phyloP scores from a whole-genome alignment of 2,797 vertebrate genomes.

The Danio albolineatus region DNA sequence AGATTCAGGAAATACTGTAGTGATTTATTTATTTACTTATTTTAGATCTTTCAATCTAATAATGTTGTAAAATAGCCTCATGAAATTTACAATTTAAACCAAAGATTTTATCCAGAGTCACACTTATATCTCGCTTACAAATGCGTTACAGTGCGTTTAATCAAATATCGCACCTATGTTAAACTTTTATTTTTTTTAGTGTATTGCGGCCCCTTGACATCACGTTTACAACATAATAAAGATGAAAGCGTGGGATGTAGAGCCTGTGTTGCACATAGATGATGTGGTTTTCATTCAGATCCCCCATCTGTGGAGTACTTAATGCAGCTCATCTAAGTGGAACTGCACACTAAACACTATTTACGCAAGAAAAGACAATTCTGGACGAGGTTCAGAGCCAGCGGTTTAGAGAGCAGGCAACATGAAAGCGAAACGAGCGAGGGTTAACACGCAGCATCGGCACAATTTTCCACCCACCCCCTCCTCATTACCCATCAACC shows the following conservation, averaged over 20 bases:
- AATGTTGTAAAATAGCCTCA: too few relatives aligned
- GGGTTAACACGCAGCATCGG: slow-evolving; percentile 69
- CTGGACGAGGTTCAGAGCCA: slow-evolving; percentile 46
- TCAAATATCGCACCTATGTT: neutral
- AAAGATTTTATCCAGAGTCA: too few relatives aligned
- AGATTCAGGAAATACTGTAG: too few relatives aligned
- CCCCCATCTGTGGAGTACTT: slow-evolving; percentile 30
- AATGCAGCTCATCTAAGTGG: slow-evolving; percentile 25
- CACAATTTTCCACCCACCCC: slow-evolving; percentile 73
- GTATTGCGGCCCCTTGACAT: neutral
- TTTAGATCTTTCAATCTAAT: too few relatives aligned
- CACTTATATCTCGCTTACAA: neutral
- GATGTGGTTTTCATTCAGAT: slow-evolving; percentile 43
- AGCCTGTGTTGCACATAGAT: slow-evolving; percentile 18
- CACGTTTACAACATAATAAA: neutral
- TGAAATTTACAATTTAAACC: too few relatives aligned
- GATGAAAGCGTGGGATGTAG: neutral
- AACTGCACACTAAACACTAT: slow-evolving; percentile 35
- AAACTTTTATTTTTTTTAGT: neutral
- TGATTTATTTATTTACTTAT: too few relatives aligned
- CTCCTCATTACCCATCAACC: slow-evolving; percentile 72
- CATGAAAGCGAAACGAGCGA: slow-evolving; percentile 55
- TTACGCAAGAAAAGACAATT: slow-evolving; percentile 42
- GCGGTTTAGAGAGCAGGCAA: slow-evolving; percentile 50
- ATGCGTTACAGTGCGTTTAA: neutral